Evolutionary conservation across 2,888 invertebrate genomes (phyloP).

Genomic region (Agriotes lineatus): DNA sequence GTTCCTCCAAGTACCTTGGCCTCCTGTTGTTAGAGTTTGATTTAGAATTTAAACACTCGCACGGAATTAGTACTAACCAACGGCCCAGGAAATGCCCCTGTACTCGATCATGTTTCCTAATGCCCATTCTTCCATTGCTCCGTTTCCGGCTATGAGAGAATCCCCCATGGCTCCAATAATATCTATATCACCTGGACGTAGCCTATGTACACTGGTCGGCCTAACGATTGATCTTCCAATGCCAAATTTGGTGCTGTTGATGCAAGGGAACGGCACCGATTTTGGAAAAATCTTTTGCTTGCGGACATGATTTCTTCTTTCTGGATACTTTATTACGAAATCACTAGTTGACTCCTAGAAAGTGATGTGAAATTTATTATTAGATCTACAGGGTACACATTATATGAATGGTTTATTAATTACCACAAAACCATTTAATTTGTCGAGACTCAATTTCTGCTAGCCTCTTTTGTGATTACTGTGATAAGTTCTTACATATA

Average conservation of each 20-base stretch:
- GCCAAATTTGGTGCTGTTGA: slow-evolving; percentile 59
- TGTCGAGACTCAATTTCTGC: no score
- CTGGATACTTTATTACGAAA: slow-evolving; percentile 1
- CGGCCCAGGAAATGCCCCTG: slow-evolving; percentile 81
- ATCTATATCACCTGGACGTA: slow-evolving; percentile 79
- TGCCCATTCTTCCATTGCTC: slow-evolving; percentile 79
- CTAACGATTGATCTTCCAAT: slow-evolving; percentile 60
- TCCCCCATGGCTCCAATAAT: slow-evolving; percentile 81
- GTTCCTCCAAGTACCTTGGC: slow-evolving; percentile 77
- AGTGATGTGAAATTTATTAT: no score
- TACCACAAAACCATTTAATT: no score
- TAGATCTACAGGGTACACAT: no score
- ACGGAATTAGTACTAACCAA: slow-evolving; percentile 65
- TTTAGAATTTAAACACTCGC: background rate
- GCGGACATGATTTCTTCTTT: slow-evolving; percentile 14
- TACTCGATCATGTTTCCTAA: slow-evolving; percentile 81
- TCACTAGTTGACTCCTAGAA: background rate
- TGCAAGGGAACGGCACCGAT: slow-evolving; percentile 73
- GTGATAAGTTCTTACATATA: no score
- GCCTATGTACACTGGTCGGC: slow-evolving; percentile 76
- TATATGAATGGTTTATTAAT: no score
- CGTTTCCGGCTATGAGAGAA: slow-evolving; percentile 79
- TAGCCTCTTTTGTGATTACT: no score
- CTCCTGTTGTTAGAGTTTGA: slow-evolving; percentile 68
- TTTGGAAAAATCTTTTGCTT: slow-evolving; percentile 67